These are phyloP conservation scores for Panthera tigris DNA, from an alignment of 2,113 vertebrate genomes.

Conservation along the genomic window DNA sequence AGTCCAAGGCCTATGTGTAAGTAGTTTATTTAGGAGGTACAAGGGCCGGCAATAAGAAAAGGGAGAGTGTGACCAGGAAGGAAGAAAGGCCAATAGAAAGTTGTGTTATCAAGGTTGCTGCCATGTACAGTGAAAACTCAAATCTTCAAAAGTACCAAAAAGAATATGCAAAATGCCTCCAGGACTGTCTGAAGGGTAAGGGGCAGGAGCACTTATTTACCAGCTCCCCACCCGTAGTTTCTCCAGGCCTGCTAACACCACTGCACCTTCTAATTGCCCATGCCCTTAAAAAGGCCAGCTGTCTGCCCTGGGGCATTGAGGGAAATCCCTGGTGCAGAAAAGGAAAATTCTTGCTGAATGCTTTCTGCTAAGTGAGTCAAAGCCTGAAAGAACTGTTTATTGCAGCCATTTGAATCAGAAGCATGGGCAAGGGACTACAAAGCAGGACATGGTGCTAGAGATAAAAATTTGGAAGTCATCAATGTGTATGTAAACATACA, in stretches of 20 bases:
- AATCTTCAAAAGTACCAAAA: background rate
- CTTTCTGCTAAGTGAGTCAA: background rate
- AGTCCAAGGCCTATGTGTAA: background rate
- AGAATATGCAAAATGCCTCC: background rate
- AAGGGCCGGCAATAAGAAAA: background rate
- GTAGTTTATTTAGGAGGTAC: background rate
- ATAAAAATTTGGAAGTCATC: background rate
- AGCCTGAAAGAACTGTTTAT: background rate
- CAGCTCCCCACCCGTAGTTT: background rate
- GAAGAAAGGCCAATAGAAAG: background rate
- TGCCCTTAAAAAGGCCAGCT: background rate
- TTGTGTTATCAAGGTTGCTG: background rate
- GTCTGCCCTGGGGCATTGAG: background rate
- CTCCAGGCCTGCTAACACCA: background rate
- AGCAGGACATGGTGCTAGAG: background rate
- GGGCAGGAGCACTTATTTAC: background rate
- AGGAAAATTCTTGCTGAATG: background rate
- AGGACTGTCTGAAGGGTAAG: background rate
- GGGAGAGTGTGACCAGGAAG: background rate
- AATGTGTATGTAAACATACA: background rate
- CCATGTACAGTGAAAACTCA: background rate
- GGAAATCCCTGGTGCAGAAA: background rate
- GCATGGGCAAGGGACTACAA: background rate
- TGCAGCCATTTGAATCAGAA: background rate
- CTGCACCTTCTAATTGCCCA: background rate